A percentile compares a stretch with the other conserved stretches of the same genome.
These are phyloP conservation scores for Limnothrissa miodon DNA, from an alignment of 2,113 vertebrate genomes.

Conservation along the genomic window DNA sequence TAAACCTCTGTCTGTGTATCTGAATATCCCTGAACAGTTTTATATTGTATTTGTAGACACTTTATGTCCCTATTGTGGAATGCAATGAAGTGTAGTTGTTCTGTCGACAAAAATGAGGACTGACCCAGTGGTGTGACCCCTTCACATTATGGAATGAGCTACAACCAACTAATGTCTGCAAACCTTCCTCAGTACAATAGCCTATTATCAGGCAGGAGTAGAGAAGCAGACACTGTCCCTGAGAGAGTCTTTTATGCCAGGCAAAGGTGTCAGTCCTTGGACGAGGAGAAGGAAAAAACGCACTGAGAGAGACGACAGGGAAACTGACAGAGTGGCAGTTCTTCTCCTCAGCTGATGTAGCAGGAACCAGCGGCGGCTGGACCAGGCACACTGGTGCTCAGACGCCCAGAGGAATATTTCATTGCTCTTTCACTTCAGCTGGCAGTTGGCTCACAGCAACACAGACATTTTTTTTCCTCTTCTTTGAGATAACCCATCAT, in stretches of 20 bases:
- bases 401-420: background rate
- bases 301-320: background rate
- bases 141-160: background rate
- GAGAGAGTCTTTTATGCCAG: background rate
- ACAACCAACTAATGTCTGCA: background rate
- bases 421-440: background rate
- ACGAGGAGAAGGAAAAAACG: background rate
- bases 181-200: background rate
- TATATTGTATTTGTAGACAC: background rate
- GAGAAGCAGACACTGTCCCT: background rate
- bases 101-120: background rate
- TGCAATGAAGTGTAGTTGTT: background rate
- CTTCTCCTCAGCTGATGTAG: conserved; percentile 1
- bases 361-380: background rate
- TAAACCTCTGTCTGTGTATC: too few relatives aligned
- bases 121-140: background rate
- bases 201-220: background rate
- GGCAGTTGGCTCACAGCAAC: background rate
- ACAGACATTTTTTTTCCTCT: background rate
- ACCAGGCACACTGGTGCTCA: background rate
- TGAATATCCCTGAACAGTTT: too few relatives aligned
- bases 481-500: background rate
- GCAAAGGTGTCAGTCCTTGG: background rate
- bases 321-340: background rate
- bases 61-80: background rate